These are phyloP conservation scores for Mayetiola destructor DNA, from an alignment of 2,888 invertebrate genomes.

Conservation along the genomic window DNA sequence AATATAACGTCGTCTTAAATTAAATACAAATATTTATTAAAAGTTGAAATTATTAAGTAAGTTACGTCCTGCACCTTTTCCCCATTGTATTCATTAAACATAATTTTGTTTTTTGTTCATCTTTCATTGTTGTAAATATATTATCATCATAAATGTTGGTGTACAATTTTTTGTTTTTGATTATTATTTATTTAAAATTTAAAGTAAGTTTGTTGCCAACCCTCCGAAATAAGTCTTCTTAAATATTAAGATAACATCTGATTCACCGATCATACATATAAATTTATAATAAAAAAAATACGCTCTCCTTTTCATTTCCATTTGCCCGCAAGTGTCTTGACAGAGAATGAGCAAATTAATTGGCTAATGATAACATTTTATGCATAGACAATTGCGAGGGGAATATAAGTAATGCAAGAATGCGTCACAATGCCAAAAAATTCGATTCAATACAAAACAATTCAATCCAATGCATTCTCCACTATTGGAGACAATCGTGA, in stretches of 20 bases:
- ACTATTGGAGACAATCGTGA: too few relatives aligned
- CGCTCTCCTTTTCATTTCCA: not conserved
- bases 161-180: not conserved
- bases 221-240: not conserved
- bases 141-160: not conserved
- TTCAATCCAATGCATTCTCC: too few relatives aligned
- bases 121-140: not conserved
- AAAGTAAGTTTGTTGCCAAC: not conserved
- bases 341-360: too few relatives aligned
- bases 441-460: too few relatives aligned
- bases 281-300: too few relatives aligned
- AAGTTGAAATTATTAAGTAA: too few relatives aligned
- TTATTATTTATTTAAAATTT: not conserved
- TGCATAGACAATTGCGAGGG: too few relatives aligned
- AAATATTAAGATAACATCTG: conserved; percentile 11
- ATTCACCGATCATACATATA: not conserved
- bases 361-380: too few relatives aligned
- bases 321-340: too few relatives aligned
- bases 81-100: not conserved
- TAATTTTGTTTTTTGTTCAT: not conserved
- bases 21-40: not conserved
- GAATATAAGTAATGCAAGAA: too few relatives aligned
- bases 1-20: not conserved
- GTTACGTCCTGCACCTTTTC: conserved; percentile 5
- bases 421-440: too few relatives aligned